Base-by-base conservation (phyloP, 2,888 invertebrate genomes). In the Mylabris sibirica region DNA sequence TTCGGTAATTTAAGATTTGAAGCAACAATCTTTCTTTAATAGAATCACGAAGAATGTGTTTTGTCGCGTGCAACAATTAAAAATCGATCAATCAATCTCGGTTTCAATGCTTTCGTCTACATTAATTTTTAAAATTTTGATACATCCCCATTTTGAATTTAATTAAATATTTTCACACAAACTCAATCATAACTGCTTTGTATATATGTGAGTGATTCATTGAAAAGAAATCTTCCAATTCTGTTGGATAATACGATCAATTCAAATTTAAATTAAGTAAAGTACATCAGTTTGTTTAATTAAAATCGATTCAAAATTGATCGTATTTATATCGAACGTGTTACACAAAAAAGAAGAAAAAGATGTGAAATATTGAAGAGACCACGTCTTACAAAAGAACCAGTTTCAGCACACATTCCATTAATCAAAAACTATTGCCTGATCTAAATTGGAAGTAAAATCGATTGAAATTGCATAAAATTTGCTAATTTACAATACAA, bases 391-490 rank as follows among this genome's bases (percentile, higher is more conserved):
- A 65, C 60, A 65, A 65, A 44, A 65, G 65, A 65, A 65, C 65
- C 60, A 65, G 44, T 59, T 60, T 49, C 65, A n/a, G 41, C 12
- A 41, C 41, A 65, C 65, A 26, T 30, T 20, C 34, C 24, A 60
- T 60, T 65, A 65, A 65, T 65, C 65, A 65, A 65, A 60, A 65
- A 65, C 60, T 60, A 65, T 65, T 65, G 60, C 59, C 26, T 24
- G 44, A 41, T 60, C 59, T 35, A 60, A 65, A 60, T 35, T 60
- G 24, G 17, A 60, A 30, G 59, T n/a, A 17, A 24, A 60, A 60
- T 34, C 17, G 20, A 60, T 60, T 20, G 9, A 30, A 20, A 30
- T 60, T 30, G 26, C 20, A 60, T n/a, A 17, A 44, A 44, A n/a
- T 5, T 44, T 9, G 60, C 26, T 20, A 60, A 30, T 60, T 34